phyloP scores from a whole-genome alignment of 1,140 invertebrate species.

The Neodiprion lecontei region DNA sequence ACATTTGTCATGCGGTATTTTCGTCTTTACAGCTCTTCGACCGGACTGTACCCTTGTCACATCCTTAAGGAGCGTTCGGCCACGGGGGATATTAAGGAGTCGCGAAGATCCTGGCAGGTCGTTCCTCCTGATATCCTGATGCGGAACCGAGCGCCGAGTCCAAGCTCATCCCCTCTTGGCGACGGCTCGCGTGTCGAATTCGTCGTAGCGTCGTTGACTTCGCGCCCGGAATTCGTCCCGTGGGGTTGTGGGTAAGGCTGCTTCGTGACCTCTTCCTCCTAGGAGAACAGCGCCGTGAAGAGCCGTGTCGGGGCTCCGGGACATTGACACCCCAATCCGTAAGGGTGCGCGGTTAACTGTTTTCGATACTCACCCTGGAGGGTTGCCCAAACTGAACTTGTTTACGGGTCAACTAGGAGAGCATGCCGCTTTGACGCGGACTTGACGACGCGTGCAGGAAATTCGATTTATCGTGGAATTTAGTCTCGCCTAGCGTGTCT shows the following conservation, averaged over 20 bases:
- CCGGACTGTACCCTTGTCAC: too few relatives aligned
- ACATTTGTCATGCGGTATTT: too few relatives aligned
- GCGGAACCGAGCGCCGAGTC: neutral
- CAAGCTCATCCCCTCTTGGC: neutral
- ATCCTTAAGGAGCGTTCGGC: too few relatives aligned
- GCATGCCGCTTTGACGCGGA: neutral
- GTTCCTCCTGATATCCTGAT: neutral
- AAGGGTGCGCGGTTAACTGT: neutral
- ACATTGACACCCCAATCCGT: neutral
- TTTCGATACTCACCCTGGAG: neutral
- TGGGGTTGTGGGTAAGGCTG: slow-evolving; percentile 4
- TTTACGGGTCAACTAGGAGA: neutral
- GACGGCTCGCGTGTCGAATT: neutral
- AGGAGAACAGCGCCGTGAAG: neutral
- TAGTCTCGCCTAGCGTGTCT: too few relatives aligned
- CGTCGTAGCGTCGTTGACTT: neutral
- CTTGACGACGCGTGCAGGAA: too few relatives aligned
- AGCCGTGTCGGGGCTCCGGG: neutral
- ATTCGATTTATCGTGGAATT: too few relatives aligned
- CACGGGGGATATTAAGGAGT: neutral
- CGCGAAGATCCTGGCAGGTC: neutral
- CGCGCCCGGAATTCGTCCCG: neutral
- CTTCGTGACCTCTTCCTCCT: neutral
- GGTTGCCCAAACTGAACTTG: neutral
- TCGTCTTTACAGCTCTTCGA: too few relatives aligned